A percentile compares a stretch with the other conserved stretches of the same genome.
Conservation (phyloP, 2,113 vertebrate species). For the Triplophysa siluroides region DNA sequence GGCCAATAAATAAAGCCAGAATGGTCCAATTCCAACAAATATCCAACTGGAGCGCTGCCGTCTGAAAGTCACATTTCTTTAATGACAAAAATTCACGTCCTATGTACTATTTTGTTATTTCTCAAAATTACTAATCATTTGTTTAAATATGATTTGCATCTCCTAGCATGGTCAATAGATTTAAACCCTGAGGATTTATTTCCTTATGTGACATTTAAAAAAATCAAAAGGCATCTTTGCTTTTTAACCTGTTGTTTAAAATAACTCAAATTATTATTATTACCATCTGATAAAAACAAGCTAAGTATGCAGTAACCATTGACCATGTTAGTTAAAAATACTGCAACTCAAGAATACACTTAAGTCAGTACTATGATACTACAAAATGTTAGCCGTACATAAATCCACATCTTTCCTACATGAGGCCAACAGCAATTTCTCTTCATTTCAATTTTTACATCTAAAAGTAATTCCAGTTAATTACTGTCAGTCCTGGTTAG, state of each 20-base stretch:
- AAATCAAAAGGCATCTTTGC: too few species aligned
- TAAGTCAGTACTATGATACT: neutral
- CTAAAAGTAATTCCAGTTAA: neutral
- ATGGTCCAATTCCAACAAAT: neutral
- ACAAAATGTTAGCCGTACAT: neutral
- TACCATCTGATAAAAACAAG: neutral
- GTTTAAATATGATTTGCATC: conserved; percentile 5
- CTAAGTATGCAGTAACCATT: neutral
- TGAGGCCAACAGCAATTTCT: neutral
- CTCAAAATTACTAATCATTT: neutral
- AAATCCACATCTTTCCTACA: neutral
- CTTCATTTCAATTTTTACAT: neutral
- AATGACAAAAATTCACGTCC: neutral
- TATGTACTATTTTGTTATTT: neutral
- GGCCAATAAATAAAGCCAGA: conserved; percentile 8
- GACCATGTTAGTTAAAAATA: neutral
- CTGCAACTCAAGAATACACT: neutral
- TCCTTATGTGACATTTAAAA: neutral
- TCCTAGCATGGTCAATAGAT: neutral
- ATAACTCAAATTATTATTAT: neutral
- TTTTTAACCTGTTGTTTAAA: neutral
- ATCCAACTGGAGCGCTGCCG: conserved; percentile 3
- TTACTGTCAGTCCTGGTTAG: neutral
- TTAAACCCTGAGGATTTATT: neutral
- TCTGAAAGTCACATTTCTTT: conserved; percentile 10